Percentiles rank a stretch among this genome's conserved stretches.
Evolutionary conservation across 2,888 invertebrate genomes (phyloP).

Genomic region (Drosophila fulvimacula): DNA sequence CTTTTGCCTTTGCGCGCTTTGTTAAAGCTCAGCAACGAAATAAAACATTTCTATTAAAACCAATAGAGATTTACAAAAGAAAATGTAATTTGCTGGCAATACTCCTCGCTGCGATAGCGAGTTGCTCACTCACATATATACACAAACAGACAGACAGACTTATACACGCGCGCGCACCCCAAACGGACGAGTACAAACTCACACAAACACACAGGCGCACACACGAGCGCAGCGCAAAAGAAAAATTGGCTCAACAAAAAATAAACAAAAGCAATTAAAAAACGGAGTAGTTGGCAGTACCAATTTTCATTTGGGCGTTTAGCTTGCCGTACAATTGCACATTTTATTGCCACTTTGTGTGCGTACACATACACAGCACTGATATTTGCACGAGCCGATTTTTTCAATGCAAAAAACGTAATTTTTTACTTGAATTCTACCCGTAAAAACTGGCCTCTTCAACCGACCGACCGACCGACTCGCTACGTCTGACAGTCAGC

Average conservation of each 20-base stretch:
- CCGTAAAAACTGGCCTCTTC: constrained; percentile 77
- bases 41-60: constrained; percentile 4
- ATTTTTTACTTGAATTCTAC: constrained; percentile 67
- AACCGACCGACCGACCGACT: constrained; percentile 70
- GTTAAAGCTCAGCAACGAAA: not conserved
- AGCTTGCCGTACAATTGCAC: constrained; percentile 55
- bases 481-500: constrained; percentile 72
- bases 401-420: constrained; percentile 57
- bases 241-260: constrained; percentile 82
- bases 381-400: constrained; percentile 45
- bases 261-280: constrained; percentile 83
- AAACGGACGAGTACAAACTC: constrained; percentile 64
- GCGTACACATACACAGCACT: constrained; percentile 43
- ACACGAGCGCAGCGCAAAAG: constrained; percentile 72
- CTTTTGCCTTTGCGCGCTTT: not conserved
- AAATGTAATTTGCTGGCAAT: constrained; percentile 48
- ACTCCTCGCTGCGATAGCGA: constrained; percentile 48
- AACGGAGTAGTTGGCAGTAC: constrained; percentile 72
- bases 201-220: constrained; percentile 39
- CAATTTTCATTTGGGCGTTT: constrained; percentile 62
- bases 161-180: constrained; percentile 73
- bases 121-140: constrained; percentile 44
- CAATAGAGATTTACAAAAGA: constrained; percentile 5
- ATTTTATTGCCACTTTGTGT: constrained; percentile 54
- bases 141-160: constrained; percentile 49